Evolutionary conservation across 2,888 invertebrate species (phyloP).

Genomic region (Phyllotreta cruciferae): DNA sequence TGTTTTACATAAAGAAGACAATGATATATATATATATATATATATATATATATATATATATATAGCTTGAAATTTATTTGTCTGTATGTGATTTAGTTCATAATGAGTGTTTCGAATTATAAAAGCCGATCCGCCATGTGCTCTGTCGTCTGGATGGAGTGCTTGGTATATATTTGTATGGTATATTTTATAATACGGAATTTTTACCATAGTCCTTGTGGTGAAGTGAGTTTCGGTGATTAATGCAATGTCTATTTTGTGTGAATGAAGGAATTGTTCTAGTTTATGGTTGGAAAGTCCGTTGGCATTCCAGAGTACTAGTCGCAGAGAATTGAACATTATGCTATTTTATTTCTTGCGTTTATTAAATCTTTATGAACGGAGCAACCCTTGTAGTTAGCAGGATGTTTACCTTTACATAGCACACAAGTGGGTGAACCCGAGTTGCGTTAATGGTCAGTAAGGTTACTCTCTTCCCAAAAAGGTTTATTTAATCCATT

Average conservation of each 20-base stretch:
- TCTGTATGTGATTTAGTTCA: background rate
- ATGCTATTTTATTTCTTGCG: no score
- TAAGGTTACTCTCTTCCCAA: no score
- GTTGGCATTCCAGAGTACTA: constrained; percentile 31
- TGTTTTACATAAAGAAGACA: no score
- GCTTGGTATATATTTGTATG: no score
- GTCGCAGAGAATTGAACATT: background rate
- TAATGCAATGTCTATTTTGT: constrained; percentile 29
- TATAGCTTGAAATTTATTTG: constrained; percentile 5
- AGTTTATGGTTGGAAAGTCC: constrained; percentile 25
- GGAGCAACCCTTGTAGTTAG: no score
- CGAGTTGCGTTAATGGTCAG: no score
- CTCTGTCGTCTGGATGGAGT: constrained; percentile 33
- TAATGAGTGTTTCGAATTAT: constrained; percentile 25
- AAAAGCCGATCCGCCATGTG: constrained; percentile 32
- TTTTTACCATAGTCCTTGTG: constrained; percentile 27
- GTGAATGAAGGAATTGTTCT: constrained; percentile 21
- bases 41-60: no score
- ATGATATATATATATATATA: no score
- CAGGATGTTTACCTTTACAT: constrained; percentile 2
- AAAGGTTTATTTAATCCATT: no score
- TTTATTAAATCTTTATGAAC: no score
- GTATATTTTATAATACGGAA: constrained; percentile 30
- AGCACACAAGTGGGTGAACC: no score
- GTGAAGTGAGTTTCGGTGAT: constrained; percentile 33